Percentiles rank a stretch among this genome's conserved stretches.
Conservation (phyloP, 2,113 vertebrate genomes). For the Seriola aureovittata region DNA sequence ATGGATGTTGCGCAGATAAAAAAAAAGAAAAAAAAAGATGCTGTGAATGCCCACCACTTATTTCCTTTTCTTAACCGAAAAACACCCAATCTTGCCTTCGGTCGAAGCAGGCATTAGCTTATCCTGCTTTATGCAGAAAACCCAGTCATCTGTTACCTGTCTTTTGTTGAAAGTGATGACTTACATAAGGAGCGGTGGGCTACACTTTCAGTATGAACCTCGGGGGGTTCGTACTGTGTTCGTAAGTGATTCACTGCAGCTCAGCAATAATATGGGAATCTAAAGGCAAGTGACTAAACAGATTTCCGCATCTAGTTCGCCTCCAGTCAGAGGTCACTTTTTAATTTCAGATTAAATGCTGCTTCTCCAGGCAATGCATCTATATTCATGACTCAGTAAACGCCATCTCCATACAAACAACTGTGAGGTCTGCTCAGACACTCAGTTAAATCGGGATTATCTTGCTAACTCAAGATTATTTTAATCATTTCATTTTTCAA, state of each 20-base stretch:
- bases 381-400: constrained; percentile 59
- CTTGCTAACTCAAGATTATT: not conserved
- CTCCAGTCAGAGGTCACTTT: constrained; percentile 22
- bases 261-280: constrained; percentile 1
- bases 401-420: constrained; percentile 45
- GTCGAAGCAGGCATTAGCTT: constrained; percentile 29
- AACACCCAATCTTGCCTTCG: constrained; percentile 9
- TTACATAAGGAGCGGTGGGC: constrained; percentile 37
- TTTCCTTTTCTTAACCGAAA: constrained; percentile 38
- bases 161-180: constrained; percentile 16
- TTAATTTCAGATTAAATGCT: constrained; percentile 40
- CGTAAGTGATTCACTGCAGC: constrained; percentile 8
- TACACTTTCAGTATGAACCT: constrained; percentile 21
- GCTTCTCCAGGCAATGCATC: constrained; percentile 24
- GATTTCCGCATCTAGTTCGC: not conserved
- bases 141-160: not conserved
- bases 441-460: not conserved
- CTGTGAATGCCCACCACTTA: constrained; percentile 31
- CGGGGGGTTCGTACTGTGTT: not conserved
- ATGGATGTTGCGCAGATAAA: constrained; percentile 44
- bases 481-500: not conserved
- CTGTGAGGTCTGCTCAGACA: constrained; percentile 5
- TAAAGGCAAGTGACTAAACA: constrained; percentile 11
- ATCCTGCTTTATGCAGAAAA: constrained; percentile 12
- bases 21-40: constrained; percentile 4